Evolutionary conservation across 2,113 vertebrate genomes (phyloP).

Genomic region (Oenanthe oenanthe): DNA sequence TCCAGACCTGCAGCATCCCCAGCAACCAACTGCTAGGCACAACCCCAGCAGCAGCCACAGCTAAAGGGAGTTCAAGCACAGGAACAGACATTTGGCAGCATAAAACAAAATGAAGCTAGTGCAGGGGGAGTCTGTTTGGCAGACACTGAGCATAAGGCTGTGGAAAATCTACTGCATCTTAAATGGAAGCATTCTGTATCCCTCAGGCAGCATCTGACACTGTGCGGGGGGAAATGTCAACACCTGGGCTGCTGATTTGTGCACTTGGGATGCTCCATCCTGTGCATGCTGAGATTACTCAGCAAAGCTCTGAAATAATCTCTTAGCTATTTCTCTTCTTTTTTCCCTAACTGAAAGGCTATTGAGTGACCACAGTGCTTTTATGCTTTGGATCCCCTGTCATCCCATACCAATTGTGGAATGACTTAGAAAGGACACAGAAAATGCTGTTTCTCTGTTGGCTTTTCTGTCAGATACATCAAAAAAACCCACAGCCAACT

Average conservation of each 20-base stretch:
- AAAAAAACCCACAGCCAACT: not conserved
- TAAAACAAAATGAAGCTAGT: not conserved
- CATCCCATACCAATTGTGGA: not conserved
- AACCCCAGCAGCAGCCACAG: not conserved
- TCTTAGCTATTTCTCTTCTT: not conserved
- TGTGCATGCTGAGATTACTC: rapidly evolving
- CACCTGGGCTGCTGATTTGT: not conserved
- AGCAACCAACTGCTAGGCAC: not conserved
- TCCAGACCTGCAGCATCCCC: not conserved
- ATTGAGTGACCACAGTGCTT: not conserved
- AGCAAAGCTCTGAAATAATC: not conserved
- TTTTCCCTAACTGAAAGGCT: not conserved
- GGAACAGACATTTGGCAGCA: not conserved
- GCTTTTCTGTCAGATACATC: not conserved
- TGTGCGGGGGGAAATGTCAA: not conserved
- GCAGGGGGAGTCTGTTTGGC: not conserved
- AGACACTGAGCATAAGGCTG: not conserved
- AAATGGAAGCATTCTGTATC: not conserved
- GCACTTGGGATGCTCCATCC: too few relatives aligned
- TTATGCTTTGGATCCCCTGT: not conserved
- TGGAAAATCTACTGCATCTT: not conserved
- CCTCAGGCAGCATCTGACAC: not conserved
- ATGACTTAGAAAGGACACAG: rapidly evolving
- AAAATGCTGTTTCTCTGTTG: not conserved
- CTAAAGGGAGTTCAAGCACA: not conserved